Percentiles rank a stretch among this genome's conserved stretches.
Evolutionary conservation across 2,113 vertebrate species (phyloP).

Genomic region (Hydrolagus affinis): DNA sequence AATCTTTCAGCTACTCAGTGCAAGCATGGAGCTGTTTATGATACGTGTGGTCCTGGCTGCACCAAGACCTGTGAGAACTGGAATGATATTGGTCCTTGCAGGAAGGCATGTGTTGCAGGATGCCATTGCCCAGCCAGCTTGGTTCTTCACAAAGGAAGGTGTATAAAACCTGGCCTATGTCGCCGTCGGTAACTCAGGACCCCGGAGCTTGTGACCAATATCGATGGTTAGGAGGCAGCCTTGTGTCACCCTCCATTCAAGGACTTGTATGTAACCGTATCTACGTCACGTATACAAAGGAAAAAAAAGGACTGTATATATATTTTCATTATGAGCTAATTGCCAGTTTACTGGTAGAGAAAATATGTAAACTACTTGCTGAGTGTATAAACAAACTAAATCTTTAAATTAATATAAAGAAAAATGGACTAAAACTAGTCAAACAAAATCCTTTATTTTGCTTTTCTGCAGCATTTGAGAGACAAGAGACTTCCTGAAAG

Average conservation of each 20-base stretch:
- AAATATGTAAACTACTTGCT: neutral
- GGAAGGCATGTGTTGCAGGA: slow-evolving; percentile 79
- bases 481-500: neutral
- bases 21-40: slow-evolving; percentile 83
- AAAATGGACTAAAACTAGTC: neutral
- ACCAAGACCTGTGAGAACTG: slow-evolving; percentile 93
- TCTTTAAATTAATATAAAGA: slow-evolving; percentile 28
- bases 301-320: neutral
- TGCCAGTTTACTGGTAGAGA: neutral
- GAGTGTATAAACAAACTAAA: slow-evolving; percentile 22
- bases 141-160: slow-evolving; percentile 81
- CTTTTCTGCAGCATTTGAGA: neutral
- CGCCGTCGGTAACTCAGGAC: slow-evolving; percentile 68
- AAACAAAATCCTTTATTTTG: slow-evolving; percentile 28
- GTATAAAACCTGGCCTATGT: slow-evolving; percentile 87
- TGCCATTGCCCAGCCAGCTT: slow-evolving; percentile 91
- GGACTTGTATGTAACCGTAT: neutral
- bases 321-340: slow-evolving; percentile 15
- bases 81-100: slow-evolving; percentile 90
- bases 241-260: neutral
- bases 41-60: slow-evolving; percentile 91
- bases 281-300: neutral
- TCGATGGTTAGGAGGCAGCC: neutral
- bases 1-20: slow-evolving; percentile 72
- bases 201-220: neutral